Evolutionary conservation across 2,797 vertebrate genomes (phyloP), one percentile per base, ranked within the genome.

Genomic region (Sebastes nivosus): DNA sequence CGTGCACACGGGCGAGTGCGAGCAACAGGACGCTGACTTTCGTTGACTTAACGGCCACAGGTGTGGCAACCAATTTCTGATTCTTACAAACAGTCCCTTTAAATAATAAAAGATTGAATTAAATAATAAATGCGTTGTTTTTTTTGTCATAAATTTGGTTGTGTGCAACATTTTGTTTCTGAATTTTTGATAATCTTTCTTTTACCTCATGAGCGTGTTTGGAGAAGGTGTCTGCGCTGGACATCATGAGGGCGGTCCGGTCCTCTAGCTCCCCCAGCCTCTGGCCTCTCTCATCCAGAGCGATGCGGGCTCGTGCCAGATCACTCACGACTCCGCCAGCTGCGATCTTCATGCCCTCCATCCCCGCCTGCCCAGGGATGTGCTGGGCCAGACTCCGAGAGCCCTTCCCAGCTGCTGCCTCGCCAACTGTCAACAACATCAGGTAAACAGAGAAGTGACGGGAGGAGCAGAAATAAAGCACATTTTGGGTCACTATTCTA

Each of bases 181-280:
- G 18, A 22, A 34, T 24, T 20, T n/a, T 27, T 13, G 18, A 16
- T 18, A 1, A 42, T 57, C 9, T 36, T 30, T 12, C 20, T 80
- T 67, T 94, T 70, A 99, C 98, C 97, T 98, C 97, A 0, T 99
- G 98, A 58, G 99, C 99, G 0, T 99, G 98, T 93, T 99, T 99
- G 93, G 98, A 99, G 86, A 99, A 99, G 0, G 93, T 95, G 72
- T 99, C 99, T 0, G 99, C 99, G 0, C 98, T 98, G 88, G 97
- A 92, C 98, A 99, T 98, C 98, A 99, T 99, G 14, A 97, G 96
- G 0, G 98, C 97, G 0, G 98, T 99, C 81, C 96, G 96, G 11
- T 99, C 99, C 30, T 99, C 99, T 93, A 99, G 96, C 89, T 99
- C 99, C 0, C 99, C 98, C 60, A 99, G 95, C 61, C 97, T 95